Conservation (phyloP, 2,113 vertebrate genomes). For the Phoxinus phoxinus region DNA sequence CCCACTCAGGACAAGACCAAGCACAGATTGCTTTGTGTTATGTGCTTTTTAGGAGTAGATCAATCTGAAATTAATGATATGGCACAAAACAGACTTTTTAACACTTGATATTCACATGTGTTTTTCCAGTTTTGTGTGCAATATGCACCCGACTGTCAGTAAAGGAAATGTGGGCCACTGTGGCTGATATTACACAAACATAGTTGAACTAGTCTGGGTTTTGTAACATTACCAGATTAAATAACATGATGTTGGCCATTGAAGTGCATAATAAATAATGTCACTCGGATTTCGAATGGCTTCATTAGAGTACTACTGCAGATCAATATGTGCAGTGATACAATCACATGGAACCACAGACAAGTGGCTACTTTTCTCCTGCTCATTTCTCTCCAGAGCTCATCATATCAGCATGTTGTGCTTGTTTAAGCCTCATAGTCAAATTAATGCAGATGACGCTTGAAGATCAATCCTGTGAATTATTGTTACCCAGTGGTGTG, state of each 20-base stretch:
- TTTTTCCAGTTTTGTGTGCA: not conserved
- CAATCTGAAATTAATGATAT: not conserved
- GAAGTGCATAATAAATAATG: not conserved
- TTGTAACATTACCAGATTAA: not conserved
- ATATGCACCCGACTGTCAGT: not conserved
- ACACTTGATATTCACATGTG: not conserved
- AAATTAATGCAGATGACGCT: not conserved
- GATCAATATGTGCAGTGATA: not conserved
- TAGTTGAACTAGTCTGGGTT: not conserved
- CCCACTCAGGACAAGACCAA: not conserved
- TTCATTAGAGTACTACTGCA: not conserved
- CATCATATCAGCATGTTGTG: not conserved
- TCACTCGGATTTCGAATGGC: not conserved
- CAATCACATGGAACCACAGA: not conserved
- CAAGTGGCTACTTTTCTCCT: not conserved
- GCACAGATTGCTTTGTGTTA: not conserved
- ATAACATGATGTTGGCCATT: not conserved
- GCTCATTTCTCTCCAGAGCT: not conserved
- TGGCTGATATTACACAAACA: not conserved
- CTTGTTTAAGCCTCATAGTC: not conserved
- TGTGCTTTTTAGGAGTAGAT: not conserved
- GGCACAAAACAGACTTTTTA: not conserved
- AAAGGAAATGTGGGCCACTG: not conserved
- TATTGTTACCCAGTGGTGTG: not conserved
- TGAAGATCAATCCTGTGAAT: constrained; percentile 1